Evolutionary conservation across 1,140 invertebrate species (phyloP).

Genomic region (honey bee (Apis mellifera)): DNA sequence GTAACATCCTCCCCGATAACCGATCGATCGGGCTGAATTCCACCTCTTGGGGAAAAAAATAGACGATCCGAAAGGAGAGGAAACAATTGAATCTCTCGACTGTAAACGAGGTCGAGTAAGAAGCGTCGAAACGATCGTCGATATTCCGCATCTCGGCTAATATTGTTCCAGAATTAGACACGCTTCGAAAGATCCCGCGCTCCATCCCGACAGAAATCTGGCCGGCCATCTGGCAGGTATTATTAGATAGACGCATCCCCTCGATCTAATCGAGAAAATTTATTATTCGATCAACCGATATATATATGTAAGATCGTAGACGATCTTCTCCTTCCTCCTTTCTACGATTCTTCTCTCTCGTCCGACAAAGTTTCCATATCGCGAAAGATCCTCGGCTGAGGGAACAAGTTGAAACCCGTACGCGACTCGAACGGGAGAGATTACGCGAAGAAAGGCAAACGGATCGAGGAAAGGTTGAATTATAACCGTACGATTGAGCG

Average conservation of each 20-base stretch:
- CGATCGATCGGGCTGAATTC: too few relatives aligned
- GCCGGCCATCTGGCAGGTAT: conserved; percentile 61
- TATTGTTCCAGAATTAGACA: conserved; percentile 50
- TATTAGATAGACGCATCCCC: conserved; percentile 48
- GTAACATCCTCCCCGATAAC: too few relatives aligned
- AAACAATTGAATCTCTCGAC: too few relatives aligned
- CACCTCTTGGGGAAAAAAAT: too few relatives aligned
- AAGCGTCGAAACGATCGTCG: background rate
- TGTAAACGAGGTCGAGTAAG: background rate
- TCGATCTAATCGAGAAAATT: conserved; percentile 57
- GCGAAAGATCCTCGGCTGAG: background rate
- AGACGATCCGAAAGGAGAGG: too few relatives aligned
- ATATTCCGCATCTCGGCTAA: conserved; percentile 15
- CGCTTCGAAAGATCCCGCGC: conserved; percentile 27
- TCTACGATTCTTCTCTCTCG: background rate
- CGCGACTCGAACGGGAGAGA: conserved; percentile 16
- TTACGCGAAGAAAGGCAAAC: background rate
- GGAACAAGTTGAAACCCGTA: background rate
- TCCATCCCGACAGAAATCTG: conserved; percentile 29
- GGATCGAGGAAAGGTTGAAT: background rate
- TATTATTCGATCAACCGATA: conserved; percentile 63
- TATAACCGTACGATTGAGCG: background rate
- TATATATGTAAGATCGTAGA: too few relatives aligned
- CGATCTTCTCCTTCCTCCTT: conserved; percentile 16
- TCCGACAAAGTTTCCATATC: background rate